These are phyloP conservation scores for Rutpela maculata DNA, from an alignment of 2,888 invertebrate genomes.

Conservation along the genomic window DNA sequence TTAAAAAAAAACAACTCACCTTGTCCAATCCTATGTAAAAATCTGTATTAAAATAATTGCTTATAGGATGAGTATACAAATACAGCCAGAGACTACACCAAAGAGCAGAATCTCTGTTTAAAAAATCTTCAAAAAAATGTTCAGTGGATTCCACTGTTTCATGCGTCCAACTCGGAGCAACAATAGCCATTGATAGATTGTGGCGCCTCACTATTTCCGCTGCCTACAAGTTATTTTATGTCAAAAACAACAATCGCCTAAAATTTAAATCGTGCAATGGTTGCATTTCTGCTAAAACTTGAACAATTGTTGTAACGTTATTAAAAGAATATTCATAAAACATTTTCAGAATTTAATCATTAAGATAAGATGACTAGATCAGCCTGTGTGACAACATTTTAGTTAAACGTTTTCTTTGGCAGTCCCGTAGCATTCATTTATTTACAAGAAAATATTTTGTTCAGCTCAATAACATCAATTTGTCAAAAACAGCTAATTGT, in stretches of 20 bases:
- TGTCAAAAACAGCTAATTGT: too few relatives aligned
- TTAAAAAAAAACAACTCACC: slow-evolving; percentile 37
- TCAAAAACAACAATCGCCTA: neutral
- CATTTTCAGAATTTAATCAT: too few relatives aligned
- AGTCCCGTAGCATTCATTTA: too few relatives aligned
- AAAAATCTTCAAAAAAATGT: slow-evolving; percentile 73
- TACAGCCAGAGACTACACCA: slow-evolving; percentile 86
- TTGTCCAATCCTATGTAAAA: slow-evolving; percentile 89
- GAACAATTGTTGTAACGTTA: too few relatives aligned
- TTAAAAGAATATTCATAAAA: too few relatives aligned
- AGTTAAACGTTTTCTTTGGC: too few relatives aligned
- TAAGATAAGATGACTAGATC: too few relatives aligned
- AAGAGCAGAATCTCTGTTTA: slow-evolving; percentile 82
- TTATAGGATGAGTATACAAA: slow-evolving; percentile 82
- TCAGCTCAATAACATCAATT: too few relatives aligned
- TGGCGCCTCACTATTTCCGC: slow-evolving; percentile 78
- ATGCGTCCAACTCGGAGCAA: slow-evolving; percentile 96
- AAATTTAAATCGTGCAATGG: too few relatives aligned
- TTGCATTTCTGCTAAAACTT: too few relatives aligned
- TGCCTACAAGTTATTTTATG: slow-evolving; percentile 76
- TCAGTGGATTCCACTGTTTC: slow-evolving; percentile 77
- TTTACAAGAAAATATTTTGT: too few relatives aligned
- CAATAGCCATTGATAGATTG: slow-evolving; percentile 91
- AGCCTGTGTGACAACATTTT: too few relatives aligned
- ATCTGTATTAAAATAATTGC: slow-evolving; percentile 81